Evolutionary conservation across 2,888 invertebrate species (phyloP).

Genomic region (Catonia carolina): DNA sequence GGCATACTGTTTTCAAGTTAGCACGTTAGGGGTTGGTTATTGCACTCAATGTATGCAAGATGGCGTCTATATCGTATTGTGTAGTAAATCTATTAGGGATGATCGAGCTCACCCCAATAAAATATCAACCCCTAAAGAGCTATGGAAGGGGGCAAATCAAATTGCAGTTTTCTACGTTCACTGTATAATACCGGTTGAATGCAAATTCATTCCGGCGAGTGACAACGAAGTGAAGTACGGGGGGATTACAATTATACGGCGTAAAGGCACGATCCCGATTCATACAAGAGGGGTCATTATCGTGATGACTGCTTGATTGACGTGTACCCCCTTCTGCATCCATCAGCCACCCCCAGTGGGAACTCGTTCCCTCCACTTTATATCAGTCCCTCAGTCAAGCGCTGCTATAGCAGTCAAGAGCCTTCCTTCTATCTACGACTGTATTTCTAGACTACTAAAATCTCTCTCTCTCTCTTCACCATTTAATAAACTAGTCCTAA

Average conservation of each 20-base stretch:
- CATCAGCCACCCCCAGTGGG: too few species aligned
- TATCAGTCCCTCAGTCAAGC: not conserved
- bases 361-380: not conserved
- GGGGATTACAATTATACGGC: not conserved
- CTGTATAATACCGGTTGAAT: constrained; percentile 6
- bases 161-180: constrained; percentile 5
- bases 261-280: constrained; percentile 5
- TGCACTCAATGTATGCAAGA: too few species aligned
- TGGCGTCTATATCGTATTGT: too few species aligned
- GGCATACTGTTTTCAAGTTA: too few species aligned
- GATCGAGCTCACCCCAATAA: too few species aligned
- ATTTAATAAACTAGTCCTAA: too few species aligned
- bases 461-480: too few species aligned
- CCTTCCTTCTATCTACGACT: not conserved
- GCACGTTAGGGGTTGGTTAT: too few species aligned
- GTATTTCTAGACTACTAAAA: not conserved
- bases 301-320: constrained; percentile 10
- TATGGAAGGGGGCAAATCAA: not conserved
- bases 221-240: not conserved
- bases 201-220: not conserved
- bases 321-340: not conserved
- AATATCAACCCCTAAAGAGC: too few species aligned
- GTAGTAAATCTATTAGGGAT: too few species aligned
- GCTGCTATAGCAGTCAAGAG: constrained; percentile 2
- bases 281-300: constrained; percentile 6